Conservation (phyloP, 2,113 vertebrate species). For the Rhinoderma darwinii region DNA sequence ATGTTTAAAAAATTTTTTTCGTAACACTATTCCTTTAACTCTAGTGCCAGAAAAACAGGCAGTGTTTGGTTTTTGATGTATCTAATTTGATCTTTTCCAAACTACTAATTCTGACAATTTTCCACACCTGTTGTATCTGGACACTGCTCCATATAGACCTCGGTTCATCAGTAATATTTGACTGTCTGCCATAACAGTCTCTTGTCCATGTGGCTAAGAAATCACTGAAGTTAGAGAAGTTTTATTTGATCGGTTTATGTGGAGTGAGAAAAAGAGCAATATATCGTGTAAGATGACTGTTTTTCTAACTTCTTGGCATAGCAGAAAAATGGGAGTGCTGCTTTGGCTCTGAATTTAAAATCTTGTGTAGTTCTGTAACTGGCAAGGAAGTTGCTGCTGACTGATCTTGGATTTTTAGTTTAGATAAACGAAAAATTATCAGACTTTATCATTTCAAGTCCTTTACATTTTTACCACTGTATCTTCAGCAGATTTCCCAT, state of each 20-base stretch:
- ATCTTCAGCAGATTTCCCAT: not conserved
- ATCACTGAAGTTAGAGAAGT: not conserved
- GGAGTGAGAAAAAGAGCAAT: not conserved
- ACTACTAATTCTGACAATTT: not conserved
- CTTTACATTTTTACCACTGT: not conserved
- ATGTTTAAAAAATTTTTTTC: no score
- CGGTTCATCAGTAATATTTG: not conserved
- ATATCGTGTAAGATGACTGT: not conserved
- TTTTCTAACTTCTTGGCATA: not conserved
- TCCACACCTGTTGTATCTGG: not conserved
- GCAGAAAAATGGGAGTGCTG: not conserved
- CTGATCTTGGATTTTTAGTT: not conserved
- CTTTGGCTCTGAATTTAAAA: not conserved
- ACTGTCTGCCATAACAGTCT: not conserved
- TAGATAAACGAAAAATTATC: not conserved
- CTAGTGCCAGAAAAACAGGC: not conserved
- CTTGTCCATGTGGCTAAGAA: not conserved
- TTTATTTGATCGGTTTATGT: not conserved
- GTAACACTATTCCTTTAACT: no score
- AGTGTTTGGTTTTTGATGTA: not conserved
- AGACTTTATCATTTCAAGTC: not conserved
- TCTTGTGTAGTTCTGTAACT: constrained; percentile 2
- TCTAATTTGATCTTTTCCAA: not conserved
- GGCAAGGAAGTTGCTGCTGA: not conserved
- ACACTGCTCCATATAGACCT: not conserved